phyloP scores from a whole-genome alignment of 2,888 invertebrate genomes.

The Eilema caniola region DNA sequence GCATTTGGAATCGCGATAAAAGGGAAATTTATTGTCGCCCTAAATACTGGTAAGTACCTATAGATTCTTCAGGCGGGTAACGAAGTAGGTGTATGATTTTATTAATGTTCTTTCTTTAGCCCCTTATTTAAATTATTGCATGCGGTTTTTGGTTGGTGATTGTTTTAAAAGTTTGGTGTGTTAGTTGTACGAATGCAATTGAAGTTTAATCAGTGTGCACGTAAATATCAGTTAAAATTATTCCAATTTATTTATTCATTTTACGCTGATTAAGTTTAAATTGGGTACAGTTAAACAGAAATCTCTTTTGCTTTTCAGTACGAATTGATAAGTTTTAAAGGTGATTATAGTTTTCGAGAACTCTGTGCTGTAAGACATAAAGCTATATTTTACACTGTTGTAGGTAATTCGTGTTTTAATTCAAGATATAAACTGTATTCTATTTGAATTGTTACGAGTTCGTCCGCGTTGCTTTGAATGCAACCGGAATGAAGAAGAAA shows the following conservation, averaged over 20 bases:
- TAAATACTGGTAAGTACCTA: slow-evolving; percentile 63
- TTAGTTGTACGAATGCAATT: too few species aligned
- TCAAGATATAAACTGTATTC: not conserved
- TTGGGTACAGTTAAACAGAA: not conserved
- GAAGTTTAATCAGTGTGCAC: not conserved
- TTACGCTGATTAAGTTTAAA: not conserved
- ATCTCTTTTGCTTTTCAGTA: not conserved
- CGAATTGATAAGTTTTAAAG: not conserved
- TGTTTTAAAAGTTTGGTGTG: slow-evolving; percentile 20
- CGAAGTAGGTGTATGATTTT: slow-evolving; percentile 37
- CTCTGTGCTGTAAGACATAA: too few species aligned
- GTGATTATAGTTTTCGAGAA: not conserved
- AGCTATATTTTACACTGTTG: too few species aligned
- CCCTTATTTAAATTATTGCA: not conserved
- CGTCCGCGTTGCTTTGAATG: not conserved
- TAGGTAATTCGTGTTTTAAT: not conserved
- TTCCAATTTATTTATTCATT: not conserved
- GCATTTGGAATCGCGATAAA: slow-evolving; percentile 80
- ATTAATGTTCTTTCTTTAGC: slow-evolving; percentile 12
- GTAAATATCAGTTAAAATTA: not conserved
- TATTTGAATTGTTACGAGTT: not conserved
- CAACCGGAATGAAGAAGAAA: not conserved
- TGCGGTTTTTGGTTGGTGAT: not conserved
- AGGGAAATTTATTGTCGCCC: slow-evolving; percentile 74
- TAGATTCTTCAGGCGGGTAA: slow-evolving; percentile 43